Evolutionary conservation across 2,888 invertebrate genomes (phyloP), one percentile per base, ranked within the genome.

Genomic region (Cryptocheilus praepositus): DNA sequence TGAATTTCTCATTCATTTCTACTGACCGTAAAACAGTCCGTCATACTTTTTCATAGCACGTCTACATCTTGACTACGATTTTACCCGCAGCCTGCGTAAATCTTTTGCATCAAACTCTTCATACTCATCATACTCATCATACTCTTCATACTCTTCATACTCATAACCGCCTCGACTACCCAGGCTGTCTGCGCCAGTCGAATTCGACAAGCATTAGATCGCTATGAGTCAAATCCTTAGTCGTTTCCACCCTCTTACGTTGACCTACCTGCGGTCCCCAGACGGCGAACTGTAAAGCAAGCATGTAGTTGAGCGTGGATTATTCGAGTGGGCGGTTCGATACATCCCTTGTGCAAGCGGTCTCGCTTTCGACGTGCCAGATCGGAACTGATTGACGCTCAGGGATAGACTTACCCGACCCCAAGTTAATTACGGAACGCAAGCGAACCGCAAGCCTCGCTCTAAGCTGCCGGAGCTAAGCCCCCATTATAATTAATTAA

Each of bases 401-500:
- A 61, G 70, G 76, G 79, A 79, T 76, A 71, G 66, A 72, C 60
- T 63, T 64, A 21, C 43, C 52, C 64, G 70, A 70, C 70, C 74
- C 62, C 67, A 63, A 76, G 79, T 81, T 80, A 80, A 80, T 80
- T 80, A 80, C 70, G 69, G 65, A 76, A 73, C 73, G 78, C 76
- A 71, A 71, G 72, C 64, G 64, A 72, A 71, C 74, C 74, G 21
- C 71, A 61, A 72, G 53, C 78, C 36, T 64, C 70, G 72, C 70
- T 66, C 68, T 69, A 76, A 76, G 74, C 73, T 62, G 63, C 58
- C 59, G 45, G 45, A 52, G 64, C 63, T 68, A 64, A 76, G 55
- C 73, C 62, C 67, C 61, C 68, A 73, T 79, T 83, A 77, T 80
- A 79, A 82, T 82, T 83, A 83, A 83, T 83, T 82, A 76, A 82